phyloP scores from a whole-genome alignment of 2,113 vertebrate genomes.

The Chloropsis cyanopogon region DNA sequence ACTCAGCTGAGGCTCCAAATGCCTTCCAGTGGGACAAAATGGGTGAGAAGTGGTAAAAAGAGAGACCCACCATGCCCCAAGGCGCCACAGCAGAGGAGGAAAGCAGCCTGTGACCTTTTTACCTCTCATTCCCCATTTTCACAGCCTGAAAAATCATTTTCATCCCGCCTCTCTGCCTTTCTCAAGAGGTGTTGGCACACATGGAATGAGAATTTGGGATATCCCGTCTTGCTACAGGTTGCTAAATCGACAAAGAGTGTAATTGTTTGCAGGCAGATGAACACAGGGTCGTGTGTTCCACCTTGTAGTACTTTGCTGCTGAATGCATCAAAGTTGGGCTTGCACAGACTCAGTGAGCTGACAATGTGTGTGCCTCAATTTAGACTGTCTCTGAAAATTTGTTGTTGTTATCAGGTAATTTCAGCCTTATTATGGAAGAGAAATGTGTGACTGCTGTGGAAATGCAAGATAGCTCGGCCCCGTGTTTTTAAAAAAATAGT shows the following conservation, averaged over 20 bases:
- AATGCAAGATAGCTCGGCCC: not conserved
- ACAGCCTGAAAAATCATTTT: not conserved
- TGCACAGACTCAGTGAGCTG: not conserved
- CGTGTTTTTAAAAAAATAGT: not conserved
- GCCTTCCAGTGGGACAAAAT: not conserved
- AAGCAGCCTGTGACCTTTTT: not conserved
- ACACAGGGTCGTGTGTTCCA: accelerated
- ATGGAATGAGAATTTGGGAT: not conserved
- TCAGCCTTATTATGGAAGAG: not conserved
- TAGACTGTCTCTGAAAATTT: not conserved
- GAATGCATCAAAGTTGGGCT: not conserved
- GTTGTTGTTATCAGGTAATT: not conserved
- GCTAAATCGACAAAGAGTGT: not conserved
- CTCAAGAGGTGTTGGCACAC: not conserved
- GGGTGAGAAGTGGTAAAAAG: not conserved
- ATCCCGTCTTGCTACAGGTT: not conserved
- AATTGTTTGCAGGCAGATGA: not conserved
- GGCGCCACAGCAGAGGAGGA: not conserved
- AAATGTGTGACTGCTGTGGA: not conserved
- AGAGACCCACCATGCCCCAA: not conserved
- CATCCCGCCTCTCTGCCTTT: not conserved
- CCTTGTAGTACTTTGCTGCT: not conserved
- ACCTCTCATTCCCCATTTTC: not conserved
- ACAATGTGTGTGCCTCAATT: accelerated
- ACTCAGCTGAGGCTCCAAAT: accelerated